Evolutionary conservation across 1,140 invertebrate species (phyloP).

Genomic region (Mamestra configurata): DNA sequence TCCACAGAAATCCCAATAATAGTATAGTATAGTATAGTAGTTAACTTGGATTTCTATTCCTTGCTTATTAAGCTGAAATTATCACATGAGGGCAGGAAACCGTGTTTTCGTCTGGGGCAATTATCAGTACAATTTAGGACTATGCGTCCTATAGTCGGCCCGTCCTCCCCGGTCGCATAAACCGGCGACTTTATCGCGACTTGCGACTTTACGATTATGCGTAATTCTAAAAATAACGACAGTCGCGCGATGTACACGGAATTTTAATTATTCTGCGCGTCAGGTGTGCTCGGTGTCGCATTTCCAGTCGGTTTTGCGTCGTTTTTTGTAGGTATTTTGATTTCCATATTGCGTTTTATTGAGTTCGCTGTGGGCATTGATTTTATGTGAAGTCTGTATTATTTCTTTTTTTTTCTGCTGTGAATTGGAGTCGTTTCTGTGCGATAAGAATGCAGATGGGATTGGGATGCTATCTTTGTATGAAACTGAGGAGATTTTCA

Average conservation of each 20-base stretch:
- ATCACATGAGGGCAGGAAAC: slow-evolving; percentile 43
- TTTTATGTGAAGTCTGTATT: not conserved
- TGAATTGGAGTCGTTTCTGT: not conserved
- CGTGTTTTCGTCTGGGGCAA: slow-evolving; percentile 20
- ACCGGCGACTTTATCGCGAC: slow-evolving; percentile 43
- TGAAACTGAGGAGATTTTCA: not conserved
- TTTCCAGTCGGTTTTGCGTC: not conserved
- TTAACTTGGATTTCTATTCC: slow-evolving; percentile 18
- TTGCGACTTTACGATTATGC: slow-evolving; percentile 32
- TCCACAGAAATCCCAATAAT: not conserved
- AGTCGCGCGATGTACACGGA: slow-evolving; percentile 12
- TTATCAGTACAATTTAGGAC: slow-evolving; percentile 50
- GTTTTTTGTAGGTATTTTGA: not conserved
- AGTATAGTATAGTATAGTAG: too few species aligned
- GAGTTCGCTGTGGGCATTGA: not conserved
- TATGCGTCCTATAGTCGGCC: not conserved
- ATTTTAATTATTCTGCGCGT: slow-evolving; percentile 46
- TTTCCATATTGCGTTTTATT: slow-evolving; percentile 35
- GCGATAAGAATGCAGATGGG: slow-evolving; percentile 11
- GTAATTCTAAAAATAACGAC: slow-evolving; percentile 26
- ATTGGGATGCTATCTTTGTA: not conserved
- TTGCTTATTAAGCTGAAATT: slow-evolving; percentile 24
- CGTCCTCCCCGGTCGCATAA: slow-evolving; percentile 2
- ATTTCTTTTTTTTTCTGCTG: not conserved
- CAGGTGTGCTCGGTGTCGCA: not conserved